phyloP scores from a whole-genome alignment of 2,113 vertebrate species.

The Isichthys henryi region DNA sequence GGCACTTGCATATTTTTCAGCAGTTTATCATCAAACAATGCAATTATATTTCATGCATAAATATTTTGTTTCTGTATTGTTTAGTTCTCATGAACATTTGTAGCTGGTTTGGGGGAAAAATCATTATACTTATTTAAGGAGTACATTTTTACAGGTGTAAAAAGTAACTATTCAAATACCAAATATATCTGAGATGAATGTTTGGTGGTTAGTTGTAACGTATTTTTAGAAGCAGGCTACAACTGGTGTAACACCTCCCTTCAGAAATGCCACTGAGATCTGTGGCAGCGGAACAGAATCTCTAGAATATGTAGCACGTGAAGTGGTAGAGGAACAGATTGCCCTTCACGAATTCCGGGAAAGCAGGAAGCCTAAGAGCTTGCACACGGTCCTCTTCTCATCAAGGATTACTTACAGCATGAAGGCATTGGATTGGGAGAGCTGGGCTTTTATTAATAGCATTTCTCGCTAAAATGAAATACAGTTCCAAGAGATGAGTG shows the following conservation, averaged over 20 bases:
- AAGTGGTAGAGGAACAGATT: background rate
- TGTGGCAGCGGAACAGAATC: background rate
- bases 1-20: background rate
- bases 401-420: background rate
- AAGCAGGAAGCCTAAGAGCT: background rate
- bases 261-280: background rate
- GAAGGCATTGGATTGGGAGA: background rate
- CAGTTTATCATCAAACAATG: background rate
- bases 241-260: background rate
- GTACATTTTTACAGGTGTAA: background rate
- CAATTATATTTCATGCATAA: background rate
- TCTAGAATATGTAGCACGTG: background rate
- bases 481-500: background rate
- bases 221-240: background rate
- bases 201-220: background rate
- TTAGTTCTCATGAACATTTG: background rate
- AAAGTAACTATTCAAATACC: background rate
- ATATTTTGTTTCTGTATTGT: constrained; percentile 2
- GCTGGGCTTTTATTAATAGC: background rate
- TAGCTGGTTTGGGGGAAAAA: background rate
- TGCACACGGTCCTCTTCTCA: background rate
- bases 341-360: background rate
- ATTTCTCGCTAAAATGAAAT: background rate
- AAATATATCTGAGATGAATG: background rate
- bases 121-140: background rate